A percentile compares a stretch with the other conserved stretches of the same genome.
Evolutionary conservation across 2,888 invertebrate species (phyloP).

Genomic region (Noctua janthe): DNA sequence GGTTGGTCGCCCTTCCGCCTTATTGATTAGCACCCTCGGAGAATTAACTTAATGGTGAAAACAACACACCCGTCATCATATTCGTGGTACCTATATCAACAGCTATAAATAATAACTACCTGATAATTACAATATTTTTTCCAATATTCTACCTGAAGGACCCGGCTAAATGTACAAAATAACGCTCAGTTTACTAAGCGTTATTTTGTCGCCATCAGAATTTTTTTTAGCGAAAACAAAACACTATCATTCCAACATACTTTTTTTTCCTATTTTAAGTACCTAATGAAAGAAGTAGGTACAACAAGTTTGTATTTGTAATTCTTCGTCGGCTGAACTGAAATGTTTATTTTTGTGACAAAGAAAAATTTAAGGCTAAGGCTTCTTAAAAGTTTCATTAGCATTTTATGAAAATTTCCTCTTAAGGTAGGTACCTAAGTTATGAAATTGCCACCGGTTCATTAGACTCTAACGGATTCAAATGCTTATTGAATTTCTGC

Average conservation of each 20-base stretch:
- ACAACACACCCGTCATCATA: constrained; percentile 72
- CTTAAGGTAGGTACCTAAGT: constrained; percentile 17
- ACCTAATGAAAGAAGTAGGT: too few species aligned
- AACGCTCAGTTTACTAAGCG: neutral
- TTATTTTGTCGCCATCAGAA: neutral
- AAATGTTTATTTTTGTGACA: neutral
- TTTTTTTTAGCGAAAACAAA: constrained; percentile 5
- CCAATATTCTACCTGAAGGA: neutral
- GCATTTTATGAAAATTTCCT: constrained; percentile 6
- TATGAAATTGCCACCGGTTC: constrained; percentile 53
- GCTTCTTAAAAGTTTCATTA: constrained; percentile 21
- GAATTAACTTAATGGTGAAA: constrained; percentile 81
- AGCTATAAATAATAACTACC: neutral
- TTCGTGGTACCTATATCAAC: constrained; percentile 1
- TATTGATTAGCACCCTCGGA: constrained; percentile 87
- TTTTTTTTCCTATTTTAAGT: neutral
- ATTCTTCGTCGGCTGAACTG: constrained; percentile 9
- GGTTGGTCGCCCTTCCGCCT: constrained; percentile 88
- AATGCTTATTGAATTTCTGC: constrained; percentile 67
- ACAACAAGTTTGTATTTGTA: constrained; percentile 20
- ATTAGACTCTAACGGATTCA: constrained; percentile 55
- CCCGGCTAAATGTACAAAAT: neutral
- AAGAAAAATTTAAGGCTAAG: constrained; percentile 1
- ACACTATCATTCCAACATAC: neutral
- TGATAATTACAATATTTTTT: constrained; percentile 3